A percentile compares a stretch with the other conserved stretches of the same genome.
These are phyloP conservation scores for Desmophyllum pertusum DNA, from an alignment of 92 coral and sea anemone genomes.

Conservation along the genomic window DNA sequence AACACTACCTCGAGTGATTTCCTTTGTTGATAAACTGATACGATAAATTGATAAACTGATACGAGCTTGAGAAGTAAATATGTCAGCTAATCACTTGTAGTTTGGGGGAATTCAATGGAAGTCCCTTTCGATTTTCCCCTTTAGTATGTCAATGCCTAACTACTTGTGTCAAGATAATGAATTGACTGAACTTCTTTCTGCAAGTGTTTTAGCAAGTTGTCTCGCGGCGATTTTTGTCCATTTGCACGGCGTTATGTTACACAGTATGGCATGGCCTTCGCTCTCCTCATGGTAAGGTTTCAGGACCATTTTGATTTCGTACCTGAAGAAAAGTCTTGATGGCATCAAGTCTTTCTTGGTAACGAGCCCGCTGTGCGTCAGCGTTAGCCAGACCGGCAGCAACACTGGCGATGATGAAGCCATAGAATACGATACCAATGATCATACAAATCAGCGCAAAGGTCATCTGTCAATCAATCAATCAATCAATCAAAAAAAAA, in stretches of 20 bases:
- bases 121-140: neutral
- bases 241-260: too few species aligned
- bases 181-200: neutral
- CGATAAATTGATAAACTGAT: too few species aligned
- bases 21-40: too few species aligned
- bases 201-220: neutral
- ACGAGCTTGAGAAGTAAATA: too few species aligned
- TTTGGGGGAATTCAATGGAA: neutral
- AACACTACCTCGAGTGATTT: too few species aligned
- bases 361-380: slow-evolving; percentile 88
- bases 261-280: too few species aligned
- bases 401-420: slow-evolving; percentile 86
- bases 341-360: slow-evolving; percentile 79
- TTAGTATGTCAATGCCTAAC: neutral
- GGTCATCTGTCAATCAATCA: slow-evolving; percentile 66
- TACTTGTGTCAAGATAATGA: too few species aligned
- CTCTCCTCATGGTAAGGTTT: too few species aligned
- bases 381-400: slow-evolving; percentile 93
- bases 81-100: too few species aligned
- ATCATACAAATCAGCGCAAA: slow-evolving; percentile 78
- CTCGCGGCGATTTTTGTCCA: too few species aligned
- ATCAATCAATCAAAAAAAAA: neutral
- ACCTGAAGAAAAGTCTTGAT: slow-evolving; percentile 81
- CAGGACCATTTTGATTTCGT: neutral
- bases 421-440: slow-evolving; percentile 88